phyloP scores from a whole-genome alignment of 2,888 invertebrate species.

The Protula sp. region DNA sequence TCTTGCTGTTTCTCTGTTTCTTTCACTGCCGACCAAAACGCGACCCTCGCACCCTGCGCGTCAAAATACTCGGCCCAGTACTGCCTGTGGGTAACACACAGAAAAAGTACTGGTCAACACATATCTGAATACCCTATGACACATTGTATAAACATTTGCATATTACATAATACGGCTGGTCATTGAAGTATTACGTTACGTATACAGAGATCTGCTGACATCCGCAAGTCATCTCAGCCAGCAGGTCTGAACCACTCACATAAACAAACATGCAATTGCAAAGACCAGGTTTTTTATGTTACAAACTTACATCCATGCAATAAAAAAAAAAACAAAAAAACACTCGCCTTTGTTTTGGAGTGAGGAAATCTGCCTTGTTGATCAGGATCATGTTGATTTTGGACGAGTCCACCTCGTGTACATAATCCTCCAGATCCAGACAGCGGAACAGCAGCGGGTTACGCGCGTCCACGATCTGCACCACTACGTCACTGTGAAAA shows the following conservation, averaged over 20 bases:
- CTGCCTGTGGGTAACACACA: slow-evolving; percentile 47
- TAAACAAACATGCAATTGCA: too few relatives aligned
- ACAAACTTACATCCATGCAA: too few relatives aligned
- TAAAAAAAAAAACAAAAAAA: not conserved
- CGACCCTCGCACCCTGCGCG: slow-evolving; percentile 64
- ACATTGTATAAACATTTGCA: too few relatives aligned
- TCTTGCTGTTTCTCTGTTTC: slow-evolving; percentile 33
- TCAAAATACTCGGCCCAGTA: slow-evolving; percentile 83
- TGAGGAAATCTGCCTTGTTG: slow-evolving; percentile 93
- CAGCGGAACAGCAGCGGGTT: slow-evolving; percentile 92
- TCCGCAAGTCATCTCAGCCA: too few relatives aligned
- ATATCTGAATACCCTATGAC: too few relatives aligned
- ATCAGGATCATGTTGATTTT: slow-evolving; percentile 80
- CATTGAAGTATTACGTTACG: too few relatives aligned
- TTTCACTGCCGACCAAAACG: slow-evolving; percentile 83
- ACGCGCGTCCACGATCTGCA: slow-evolving; percentile 92
- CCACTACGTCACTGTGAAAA: slow-evolving; percentile 72
- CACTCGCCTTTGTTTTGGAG: slow-evolving; percentile 65
- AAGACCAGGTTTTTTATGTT: too few relatives aligned
- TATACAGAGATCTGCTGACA: too few relatives aligned
- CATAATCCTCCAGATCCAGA: slow-evolving; percentile 83
- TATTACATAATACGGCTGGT: too few relatives aligned
- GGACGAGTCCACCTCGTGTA: slow-evolving; percentile 66
- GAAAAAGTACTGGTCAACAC: not conserved
- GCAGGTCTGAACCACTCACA: too few relatives aligned